Evolutionary conservation across 2,888 invertebrate genomes (phyloP).

Genomic region (Campopleginae sp.): DNA sequence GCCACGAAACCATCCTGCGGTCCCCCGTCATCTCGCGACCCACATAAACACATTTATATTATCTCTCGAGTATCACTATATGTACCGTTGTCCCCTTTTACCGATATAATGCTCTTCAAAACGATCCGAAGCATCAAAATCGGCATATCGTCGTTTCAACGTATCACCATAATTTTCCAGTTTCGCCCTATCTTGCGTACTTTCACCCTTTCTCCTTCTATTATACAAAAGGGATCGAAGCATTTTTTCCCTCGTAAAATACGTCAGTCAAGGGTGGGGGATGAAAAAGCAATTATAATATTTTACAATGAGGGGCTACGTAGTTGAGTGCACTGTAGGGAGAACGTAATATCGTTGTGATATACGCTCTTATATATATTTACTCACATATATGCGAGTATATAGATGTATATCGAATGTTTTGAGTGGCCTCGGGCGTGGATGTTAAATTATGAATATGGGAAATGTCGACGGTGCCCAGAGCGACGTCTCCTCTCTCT

Average conservation of each 20-base stretch:
- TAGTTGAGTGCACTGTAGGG: conserved; percentile 15
- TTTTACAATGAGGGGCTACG: conserved; percentile 51
- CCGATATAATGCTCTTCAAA: conserved; percentile 39
- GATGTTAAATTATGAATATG: conserved; percentile 69
- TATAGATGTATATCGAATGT: conserved; percentile 1
- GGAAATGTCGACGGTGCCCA: conserved; percentile 63
- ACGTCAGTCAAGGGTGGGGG: not conserved
- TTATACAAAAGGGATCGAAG: not conserved
- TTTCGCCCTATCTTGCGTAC: not conserved
- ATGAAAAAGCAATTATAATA: conserved; percentile 58
- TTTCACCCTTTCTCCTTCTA: conserved; percentile 2
- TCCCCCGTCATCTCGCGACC: conserved; percentile 45
- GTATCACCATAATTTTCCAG: conserved; percentile 9
- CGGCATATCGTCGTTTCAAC: conserved; percentile 18
- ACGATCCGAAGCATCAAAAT: conserved; percentile 21
- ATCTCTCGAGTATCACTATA: conserved; percentile 35
- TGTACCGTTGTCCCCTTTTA: conserved; percentile 7
- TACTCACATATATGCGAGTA: not conserved
- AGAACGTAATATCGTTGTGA: conserved; percentile 36
- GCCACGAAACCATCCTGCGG: conserved; percentile 33
- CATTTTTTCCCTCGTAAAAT: not conserved
- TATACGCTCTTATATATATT: conserved; percentile 5
- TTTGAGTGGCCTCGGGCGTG: conserved; percentile 57
- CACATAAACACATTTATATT: conserved; percentile 39
- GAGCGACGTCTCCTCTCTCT: conserved; percentile 31